These are phyloP conservation scores for Spongia lamella DNA, from an alignment of 37 sponge, comb jelly and placozoan species.

Conservation along the genomic window DNA sequence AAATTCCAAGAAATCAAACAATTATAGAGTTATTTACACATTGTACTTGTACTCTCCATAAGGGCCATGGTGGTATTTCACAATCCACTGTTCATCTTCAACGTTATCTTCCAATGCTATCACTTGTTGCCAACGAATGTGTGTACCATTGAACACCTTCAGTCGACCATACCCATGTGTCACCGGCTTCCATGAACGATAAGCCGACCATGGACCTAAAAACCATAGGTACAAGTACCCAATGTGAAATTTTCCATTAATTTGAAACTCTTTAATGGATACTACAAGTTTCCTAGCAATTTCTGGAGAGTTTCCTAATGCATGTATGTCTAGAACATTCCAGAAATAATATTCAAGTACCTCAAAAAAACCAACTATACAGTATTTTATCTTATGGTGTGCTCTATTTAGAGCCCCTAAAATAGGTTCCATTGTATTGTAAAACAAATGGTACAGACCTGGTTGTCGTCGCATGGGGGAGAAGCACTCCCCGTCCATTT, in stretches of 20 bases:
- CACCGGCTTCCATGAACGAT: conserved; percentile 32
- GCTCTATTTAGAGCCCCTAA: no score
- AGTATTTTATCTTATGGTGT: no score
- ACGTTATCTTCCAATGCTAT: not conserved
- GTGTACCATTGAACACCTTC: conserved; percentile 38
- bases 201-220: conserved; percentile 50
- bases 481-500: conserved; percentile 4
- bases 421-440: not conserved
- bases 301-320: no score
- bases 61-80: conserved; percentile 32
- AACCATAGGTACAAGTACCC: no score
- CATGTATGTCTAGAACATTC: no score
- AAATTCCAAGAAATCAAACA: no score
- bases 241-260: no score
- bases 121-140: conserved; percentile 43
- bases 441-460: conserved; percentile 2
- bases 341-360: no score
- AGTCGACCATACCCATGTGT: conserved; percentile 37
- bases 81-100: conserved; percentile 26
- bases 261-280: no score
- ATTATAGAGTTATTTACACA: no score
- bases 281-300: no score
- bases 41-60: not conserved
- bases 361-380: no score
- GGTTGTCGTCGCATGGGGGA: conserved; percentile 31